phyloP scores from a whole-genome alignment of 2,113 vertebrate species.

The Daboia siamensis region DNA sequence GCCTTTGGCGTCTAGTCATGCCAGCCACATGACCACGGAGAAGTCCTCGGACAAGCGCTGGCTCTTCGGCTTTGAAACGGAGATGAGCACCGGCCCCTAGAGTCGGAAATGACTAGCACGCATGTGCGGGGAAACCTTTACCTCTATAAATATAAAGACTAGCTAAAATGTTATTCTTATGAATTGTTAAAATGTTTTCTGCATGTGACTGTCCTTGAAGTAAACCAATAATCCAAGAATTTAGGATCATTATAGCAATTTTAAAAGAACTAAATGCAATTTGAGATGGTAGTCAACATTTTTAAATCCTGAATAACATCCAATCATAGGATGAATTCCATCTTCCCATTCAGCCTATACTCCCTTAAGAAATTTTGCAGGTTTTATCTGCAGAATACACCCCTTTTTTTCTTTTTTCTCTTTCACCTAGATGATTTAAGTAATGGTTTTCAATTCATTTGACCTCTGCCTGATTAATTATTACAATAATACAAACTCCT shows the following conservation, averaged over 20 bases:
- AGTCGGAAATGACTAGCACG: too few relatives aligned
- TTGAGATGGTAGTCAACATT: not conserved
- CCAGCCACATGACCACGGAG: too few relatives aligned
- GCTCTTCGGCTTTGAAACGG: too few relatives aligned
- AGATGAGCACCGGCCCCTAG: too few relatives aligned
- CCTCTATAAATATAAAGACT: too few relatives aligned
- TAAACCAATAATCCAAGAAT: not conserved
- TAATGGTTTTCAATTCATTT: not conserved
- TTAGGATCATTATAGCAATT: not conserved
- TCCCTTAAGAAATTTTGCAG: not conserved
- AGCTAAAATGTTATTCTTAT: too few relatives aligned
- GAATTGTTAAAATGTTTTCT: not conserved
- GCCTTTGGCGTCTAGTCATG: too few relatives aligned
- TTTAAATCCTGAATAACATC: not conserved
- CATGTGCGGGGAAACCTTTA: too few relatives aligned
- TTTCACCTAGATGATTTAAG: not conserved
- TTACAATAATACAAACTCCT: not conserved
- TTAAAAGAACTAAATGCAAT: not conserved
- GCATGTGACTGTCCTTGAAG: not conserved
- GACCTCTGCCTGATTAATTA: not conserved
- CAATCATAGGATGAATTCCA: not conserved
- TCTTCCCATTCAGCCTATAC: not conserved
- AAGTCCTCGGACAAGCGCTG: too few relatives aligned
- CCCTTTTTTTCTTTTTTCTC: accelerated
- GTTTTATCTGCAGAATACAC: not conserved